Evolutionary conservation across 37 sponge, comb jelly and placozoan species (phyloP).

Genomic region (Lycopodina hypogea): DNA sequence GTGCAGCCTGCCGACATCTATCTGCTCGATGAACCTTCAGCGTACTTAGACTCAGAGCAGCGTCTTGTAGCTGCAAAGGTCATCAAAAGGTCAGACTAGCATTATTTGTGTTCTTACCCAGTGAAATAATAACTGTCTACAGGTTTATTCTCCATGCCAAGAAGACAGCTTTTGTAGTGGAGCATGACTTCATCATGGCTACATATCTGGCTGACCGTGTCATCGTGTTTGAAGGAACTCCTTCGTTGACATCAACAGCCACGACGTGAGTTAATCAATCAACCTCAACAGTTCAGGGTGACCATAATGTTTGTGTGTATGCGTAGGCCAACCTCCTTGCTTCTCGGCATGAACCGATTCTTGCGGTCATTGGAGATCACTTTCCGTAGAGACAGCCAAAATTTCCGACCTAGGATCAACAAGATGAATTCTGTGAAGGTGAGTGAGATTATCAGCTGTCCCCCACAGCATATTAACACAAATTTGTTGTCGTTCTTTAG

Average conservation of each 20-base stretch:
- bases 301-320: background rate
- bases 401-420: slow-evolving; percentile 95
- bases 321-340: slow-evolving; percentile 76
- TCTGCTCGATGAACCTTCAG: slow-evolving; percentile 97
- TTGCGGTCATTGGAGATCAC: slow-evolving; percentile 88
- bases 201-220: slow-evolving; percentile 98
- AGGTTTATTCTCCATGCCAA: slow-evolving; percentile 98
- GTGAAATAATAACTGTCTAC: background rate
- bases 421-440: slow-evolving; percentile 97
- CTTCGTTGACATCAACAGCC: slow-evolving; percentile 80
- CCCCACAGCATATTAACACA: background rate
- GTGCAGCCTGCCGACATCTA: slow-evolving; percentile 99
- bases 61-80: slow-evolving; percentile 95
- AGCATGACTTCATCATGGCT: slow-evolving; percentile 99
- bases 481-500: slow-evolving; percentile 24
- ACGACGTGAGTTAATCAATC: slow-evolving; percentile 49
- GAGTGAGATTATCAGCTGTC: background rate
- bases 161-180: slow-evolving; percentile 99
- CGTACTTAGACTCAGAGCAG: slow-evolving; percentile 98
- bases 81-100: slow-evolving; percentile 77
- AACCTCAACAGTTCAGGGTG: background rate
- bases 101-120: background rate
- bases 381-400: slow-evolving; percentile 91
- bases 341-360: slow-evolving; percentile 96
- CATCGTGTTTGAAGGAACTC: slow-evolving; percentile 95